Evolutionary conservation across 2,797 vertebrate species (phyloP).

Genomic region (Mionectes olivaceus): DNA sequence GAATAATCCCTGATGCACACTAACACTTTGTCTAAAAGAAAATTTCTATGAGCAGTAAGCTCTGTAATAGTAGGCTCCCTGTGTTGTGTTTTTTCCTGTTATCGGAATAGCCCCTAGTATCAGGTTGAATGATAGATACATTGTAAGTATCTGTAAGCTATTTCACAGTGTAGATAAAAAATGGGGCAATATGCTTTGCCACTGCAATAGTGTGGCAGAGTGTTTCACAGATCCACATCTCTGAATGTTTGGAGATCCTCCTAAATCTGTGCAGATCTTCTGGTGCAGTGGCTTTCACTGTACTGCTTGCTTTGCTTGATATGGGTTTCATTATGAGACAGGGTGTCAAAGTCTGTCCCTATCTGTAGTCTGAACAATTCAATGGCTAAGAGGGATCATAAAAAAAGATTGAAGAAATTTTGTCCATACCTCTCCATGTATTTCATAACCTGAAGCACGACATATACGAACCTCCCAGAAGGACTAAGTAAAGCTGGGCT

Average conservation of each 20-base stretch:
- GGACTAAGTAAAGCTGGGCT: not conserved
- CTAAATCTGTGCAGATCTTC: rapidly evolving
- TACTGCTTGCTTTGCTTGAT: rapidly evolving
- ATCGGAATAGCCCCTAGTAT: not conserved
- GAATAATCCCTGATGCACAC: not conserved
- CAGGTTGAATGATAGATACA: rapidly evolving
- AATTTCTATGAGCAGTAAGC: not conserved
- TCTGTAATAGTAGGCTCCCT: not conserved
- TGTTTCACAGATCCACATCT: not conserved
- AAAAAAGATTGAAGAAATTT: not conserved
- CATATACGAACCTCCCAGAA: not conserved
- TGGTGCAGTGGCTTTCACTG: not conserved
- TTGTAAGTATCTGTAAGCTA: not conserved
- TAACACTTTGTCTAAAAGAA: not conserved
- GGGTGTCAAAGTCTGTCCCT: not conserved
- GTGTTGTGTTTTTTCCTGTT: not conserved
- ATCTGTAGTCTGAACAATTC: not conserved
- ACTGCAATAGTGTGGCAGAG: not conserved
- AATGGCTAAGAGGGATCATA: not conserved
- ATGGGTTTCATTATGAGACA: rapidly evolving
- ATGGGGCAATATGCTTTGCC: not conserved
- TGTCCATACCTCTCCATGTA: not conserved
- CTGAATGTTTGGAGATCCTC: not conserved
- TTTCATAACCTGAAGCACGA: not conserved
- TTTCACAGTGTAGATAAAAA: not conserved